phyloP scores from a whole-genome alignment of 2,888 invertebrate genomes.

The Apodemia hepburni region DNA sequence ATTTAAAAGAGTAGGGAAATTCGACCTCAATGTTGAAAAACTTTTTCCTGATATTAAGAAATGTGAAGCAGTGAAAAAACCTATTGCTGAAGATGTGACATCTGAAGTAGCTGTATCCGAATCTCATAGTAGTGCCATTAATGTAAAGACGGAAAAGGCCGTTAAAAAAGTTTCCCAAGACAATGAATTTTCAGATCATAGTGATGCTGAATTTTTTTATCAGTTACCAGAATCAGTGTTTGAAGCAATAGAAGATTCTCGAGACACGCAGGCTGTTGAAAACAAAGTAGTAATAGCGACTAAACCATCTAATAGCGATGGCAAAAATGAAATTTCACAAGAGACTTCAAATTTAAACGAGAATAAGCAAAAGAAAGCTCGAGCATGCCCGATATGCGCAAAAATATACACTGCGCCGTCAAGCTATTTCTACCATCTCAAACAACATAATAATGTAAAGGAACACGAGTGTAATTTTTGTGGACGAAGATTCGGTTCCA shows the following conservation, averaged over 20 bases:
- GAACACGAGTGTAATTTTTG: constrained; percentile 72
- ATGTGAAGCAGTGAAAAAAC: background rate
- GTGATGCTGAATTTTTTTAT: constrained; percentile 47
- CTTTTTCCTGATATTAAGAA: background rate
- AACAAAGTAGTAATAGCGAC: constrained; percentile 10
- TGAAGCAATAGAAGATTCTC: constrained; percentile 53
- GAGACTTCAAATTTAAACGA: background rate
- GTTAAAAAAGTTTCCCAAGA: constrained; percentile 18
- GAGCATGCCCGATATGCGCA: constrained; percentile 68
- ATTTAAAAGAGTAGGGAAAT: background rate
- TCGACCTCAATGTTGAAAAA: background rate
- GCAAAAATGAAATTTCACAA: constrained; percentile 15
- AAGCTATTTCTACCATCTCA: constrained; percentile 75
- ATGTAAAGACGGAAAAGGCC: background rate
- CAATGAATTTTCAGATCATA: constrained; percentile 50
- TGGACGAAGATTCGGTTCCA: constrained; percentile 65
- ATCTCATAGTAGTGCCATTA: background rate
- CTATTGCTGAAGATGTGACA: background rate
- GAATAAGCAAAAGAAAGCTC: constrained; percentile 39
- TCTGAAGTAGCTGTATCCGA: background rate
- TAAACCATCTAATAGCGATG: background rate
- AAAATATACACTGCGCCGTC: constrained; percentile 68
- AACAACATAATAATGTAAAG: constrained; percentile 63
- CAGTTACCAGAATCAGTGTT: constrained; percentile 53
- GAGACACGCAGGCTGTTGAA: constrained; percentile 36